Conservation (phyloP, 1,140 invertebrate genomes). For the Polyergus mexicanus region DNA sequence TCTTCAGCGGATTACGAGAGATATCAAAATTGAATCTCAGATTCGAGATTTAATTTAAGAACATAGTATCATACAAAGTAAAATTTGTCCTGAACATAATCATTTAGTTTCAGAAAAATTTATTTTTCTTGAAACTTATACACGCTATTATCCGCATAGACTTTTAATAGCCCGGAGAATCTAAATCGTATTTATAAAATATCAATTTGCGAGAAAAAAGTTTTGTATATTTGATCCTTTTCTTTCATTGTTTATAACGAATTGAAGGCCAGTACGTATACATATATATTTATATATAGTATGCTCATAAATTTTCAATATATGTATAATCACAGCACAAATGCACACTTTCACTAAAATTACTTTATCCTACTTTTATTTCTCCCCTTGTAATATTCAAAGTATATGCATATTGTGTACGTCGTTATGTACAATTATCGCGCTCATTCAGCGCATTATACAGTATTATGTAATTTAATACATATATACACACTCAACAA, state of each 20-base stretch:
- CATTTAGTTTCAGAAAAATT: no score
- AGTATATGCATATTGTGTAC: constrained; percentile 21
- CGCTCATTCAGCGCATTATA: constrained; percentile 26
- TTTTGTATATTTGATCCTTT: constrained; percentile 8
- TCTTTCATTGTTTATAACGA: constrained; percentile 37
- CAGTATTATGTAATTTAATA: constrained; percentile 71
- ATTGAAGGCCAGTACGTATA: constrained; percentile 55
- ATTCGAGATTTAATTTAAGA: no score
- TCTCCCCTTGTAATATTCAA: not conserved
- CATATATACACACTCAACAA: constrained; percentile 71
- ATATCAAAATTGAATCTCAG: no score
- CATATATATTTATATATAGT: constrained; percentile 29
- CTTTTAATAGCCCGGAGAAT: no score
- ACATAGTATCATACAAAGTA: no score
- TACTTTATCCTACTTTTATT: constrained; percentile 24
- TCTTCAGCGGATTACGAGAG: no score
- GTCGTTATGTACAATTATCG: constrained; percentile 30
- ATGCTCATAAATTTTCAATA: constrained; percentile 24
- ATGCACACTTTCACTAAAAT: constrained; percentile 55
- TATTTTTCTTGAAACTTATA: no score
- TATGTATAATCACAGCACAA: constrained; percentile 61
- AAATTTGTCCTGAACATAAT: no score
- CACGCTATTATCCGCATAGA: no score
- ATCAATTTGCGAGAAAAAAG: constrained; percentile 26
- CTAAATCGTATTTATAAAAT: no score